These are phyloP conservation scores for Hystrix brachyura DNA, from an alignment of 2,113 vertebrate genomes.

Conservation along the genomic window DNA sequence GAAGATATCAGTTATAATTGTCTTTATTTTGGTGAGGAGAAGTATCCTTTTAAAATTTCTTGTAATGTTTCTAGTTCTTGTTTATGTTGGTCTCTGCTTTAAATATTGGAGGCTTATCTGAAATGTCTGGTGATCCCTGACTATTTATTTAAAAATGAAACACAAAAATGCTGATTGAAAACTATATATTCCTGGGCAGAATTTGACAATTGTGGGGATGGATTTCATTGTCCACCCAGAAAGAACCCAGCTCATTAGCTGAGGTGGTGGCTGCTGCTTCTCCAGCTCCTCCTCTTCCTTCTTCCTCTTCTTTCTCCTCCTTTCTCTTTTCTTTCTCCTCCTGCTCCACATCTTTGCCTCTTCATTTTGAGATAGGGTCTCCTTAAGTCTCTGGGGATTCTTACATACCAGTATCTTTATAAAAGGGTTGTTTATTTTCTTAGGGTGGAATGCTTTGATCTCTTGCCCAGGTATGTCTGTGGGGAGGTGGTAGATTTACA, in stretches of 20 bases:
- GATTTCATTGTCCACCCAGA: background rate
- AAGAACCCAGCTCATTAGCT: background rate
- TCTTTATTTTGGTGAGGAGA: background rate
- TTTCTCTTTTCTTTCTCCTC: background rate
- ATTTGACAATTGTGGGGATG: background rate
- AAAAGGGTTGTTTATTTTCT: background rate
- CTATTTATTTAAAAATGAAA: background rate
- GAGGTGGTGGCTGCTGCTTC: background rate
- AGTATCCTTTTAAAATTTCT: background rate
- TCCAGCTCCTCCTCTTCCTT: background rate
- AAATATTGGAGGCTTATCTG: background rate
- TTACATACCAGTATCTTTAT: background rate
- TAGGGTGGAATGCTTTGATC: conserved; percentile 19
- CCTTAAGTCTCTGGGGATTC: background rate
- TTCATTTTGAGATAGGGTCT: background rate
- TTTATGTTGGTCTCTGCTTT: conserved; percentile 27
- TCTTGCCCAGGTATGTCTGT: background rate
- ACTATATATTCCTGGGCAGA: background rate
- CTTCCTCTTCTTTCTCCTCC: background rate
- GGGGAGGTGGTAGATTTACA: background rate
- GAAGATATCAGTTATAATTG: conserved; percentile 19
- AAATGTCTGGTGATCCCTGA: conserved; percentile 16
- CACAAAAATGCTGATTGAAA: conserved; percentile 18
- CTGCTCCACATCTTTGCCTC: background rate
- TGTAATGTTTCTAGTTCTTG: conserved; percentile 19